Conservation (phyloP, 2,888 invertebrate genomes). For the Halocaridina rubra region DNA sequence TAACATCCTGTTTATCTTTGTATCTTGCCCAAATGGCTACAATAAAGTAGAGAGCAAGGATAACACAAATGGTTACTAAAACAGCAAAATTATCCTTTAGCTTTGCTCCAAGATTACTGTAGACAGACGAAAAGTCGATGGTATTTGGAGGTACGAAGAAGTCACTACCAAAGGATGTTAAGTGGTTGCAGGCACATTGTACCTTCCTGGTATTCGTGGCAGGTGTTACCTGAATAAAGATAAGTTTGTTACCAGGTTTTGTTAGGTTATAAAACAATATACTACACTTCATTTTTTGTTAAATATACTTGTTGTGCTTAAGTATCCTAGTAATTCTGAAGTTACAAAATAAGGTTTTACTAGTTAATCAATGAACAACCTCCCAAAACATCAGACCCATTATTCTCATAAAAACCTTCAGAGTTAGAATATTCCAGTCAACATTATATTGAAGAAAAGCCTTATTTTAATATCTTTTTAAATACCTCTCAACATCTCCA, state of each 20-base stretch:
- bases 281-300: too few species aligned
- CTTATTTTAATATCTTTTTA: too few species aligned
- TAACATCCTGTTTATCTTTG: conserved; percentile 68
- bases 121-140: conserved; percentile 70
- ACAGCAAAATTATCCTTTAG: conserved; percentile 69
- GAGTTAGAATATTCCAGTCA: too few species aligned
- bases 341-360: too few species aligned
- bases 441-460: too few species aligned
- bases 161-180: conserved; percentile 70
- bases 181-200: conserved; percentile 67
- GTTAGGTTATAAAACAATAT: too few species aligned
- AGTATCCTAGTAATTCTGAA: too few species aligned
- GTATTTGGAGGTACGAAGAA: conserved; percentile 70
- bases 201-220: background rate
- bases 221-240: background rate
- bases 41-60: conserved; percentile 66
- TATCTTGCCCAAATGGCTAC: conserved; percentile 68
- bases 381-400: too few species aligned
- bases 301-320: too few species aligned
- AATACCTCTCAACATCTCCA: too few species aligned
- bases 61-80: conserved; percentile 68
- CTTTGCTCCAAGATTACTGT: conserved; percentile 68
- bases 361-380: too few species aligned
- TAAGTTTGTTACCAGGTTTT: background rate
- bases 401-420: too few species aligned